phyloP scores from a whole-genome alignment of 2,797 vertebrate species.

The Sebastes trivittatus region DNA sequence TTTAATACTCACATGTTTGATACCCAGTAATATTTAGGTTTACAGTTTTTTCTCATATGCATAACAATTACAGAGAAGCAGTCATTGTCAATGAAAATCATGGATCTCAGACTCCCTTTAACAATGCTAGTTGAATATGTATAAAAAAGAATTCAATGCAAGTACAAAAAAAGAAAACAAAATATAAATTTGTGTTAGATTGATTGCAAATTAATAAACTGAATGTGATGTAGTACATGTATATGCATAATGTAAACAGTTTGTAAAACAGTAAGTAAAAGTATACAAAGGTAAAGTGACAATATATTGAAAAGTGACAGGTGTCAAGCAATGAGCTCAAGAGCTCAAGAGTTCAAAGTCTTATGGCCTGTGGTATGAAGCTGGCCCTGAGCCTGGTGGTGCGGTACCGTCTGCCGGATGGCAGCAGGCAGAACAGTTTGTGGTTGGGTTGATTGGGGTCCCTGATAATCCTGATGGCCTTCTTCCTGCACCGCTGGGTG shows the following conservation, averaged over 20 bases:
- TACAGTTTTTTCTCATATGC: background rate
- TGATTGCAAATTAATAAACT: too few species aligned
- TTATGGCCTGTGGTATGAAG: too few species aligned
- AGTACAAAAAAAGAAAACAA: rapidly evolving
- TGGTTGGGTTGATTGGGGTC: background rate
- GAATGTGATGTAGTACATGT: too few species aligned
- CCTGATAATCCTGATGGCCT: background rate
- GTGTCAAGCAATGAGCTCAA: too few species aligned
- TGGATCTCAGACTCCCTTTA: too few species aligned
- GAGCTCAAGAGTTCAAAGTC: too few species aligned
- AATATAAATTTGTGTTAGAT: rapidly evolving
- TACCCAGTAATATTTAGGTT: background rate
- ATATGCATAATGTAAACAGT: background rate
- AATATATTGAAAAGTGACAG: background rate
- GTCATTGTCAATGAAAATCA: too few species aligned
- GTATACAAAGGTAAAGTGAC: background rate
- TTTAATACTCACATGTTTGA: background rate
- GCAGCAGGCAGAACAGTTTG: too few species aligned
- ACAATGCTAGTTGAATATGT: too few species aligned
- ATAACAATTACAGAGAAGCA: background rate
- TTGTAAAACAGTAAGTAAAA: background rate
- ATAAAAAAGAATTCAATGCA: too few species aligned
- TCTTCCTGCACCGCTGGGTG: background rate
- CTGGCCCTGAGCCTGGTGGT: too few species aligned
- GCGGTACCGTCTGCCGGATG: too few species aligned